A percentile compares a stretch with the other conserved stretches of the same genome.
phyloP scores from a whole-genome alignment of 2,797 vertebrate genomes.

The Pelochelys cantorii region DNA sequence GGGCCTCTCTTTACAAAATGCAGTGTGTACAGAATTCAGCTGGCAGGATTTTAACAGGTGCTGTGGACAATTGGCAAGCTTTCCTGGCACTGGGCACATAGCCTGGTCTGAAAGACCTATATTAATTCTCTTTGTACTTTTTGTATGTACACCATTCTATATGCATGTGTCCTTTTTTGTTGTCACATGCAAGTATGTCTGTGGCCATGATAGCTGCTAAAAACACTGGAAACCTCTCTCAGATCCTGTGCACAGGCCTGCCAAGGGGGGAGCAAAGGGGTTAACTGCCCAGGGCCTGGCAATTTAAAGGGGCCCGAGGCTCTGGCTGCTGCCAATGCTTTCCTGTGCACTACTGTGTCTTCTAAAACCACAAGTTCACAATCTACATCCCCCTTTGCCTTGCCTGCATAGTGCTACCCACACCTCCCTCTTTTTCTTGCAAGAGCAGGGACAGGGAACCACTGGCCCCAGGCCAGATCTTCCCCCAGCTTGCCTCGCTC shows the following conservation, averaged over 20 bases:
- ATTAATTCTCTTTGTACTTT: neutral
- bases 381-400: neutral
- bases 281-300: too few relatives aligned
- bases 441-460: too few relatives aligned
- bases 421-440: too few relatives aligned
- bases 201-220: neutral
- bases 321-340: neutral
- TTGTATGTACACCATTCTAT: too few relatives aligned
- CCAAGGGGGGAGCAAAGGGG: too few relatives aligned
- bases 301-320: neutral
- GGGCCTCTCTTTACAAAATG: neutral
- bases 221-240: neutral
- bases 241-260: neutral
- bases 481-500: too few relatives aligned
- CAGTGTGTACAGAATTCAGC: neutral
- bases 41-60: rapidly evolving
- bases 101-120: neutral
- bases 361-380: neutral
- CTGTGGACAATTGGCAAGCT: neutral
- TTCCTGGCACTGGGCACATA: neutral
- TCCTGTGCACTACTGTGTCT: neutral
- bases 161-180: neutral
- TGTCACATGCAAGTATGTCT: neutral
- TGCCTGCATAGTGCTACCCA: too few relatives aligned
- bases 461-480: too few relatives aligned